Base-by-base conservation (phyloP, 2,888 invertebrate species). In the Nemotelus nigrinus region DNA sequence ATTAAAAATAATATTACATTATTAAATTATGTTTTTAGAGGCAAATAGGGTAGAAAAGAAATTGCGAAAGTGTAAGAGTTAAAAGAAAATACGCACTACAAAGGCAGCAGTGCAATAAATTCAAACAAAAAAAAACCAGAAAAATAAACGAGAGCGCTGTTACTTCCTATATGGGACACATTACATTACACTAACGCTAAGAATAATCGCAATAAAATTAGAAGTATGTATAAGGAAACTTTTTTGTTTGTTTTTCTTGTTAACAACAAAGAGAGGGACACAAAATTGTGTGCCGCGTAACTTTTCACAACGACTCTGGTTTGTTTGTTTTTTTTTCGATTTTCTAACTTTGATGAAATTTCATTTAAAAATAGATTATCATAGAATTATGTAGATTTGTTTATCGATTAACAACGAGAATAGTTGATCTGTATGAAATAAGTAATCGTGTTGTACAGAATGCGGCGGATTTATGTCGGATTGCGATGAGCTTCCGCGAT, bases 1-100 rank as follows among this genome's bases (percentile, higher is more conserved):
- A 72, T 74, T 57, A 63, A 74, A 74, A 74, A 74, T 60, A 58
- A 72, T 58, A 60, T 50, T 60, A 74, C 63, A 74, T 60, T 72
- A 58, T 58, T 53, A 58, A 72, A 58, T 58, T 72, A 72, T 72
- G 63, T 10, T 4, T 63, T 63, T 63, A 63, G 43, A 63, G 6
- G 10, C 10, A 8, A 53, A 43, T 63, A 63, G 63, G 63, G 43
- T 25, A 25, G 25, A 25, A 25, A 25, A 25, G 25, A 25, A 25
- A 44, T 47, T 65, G 39, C 7, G 63, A 43, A 63, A 41, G 47
- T 45, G 25, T 25, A 58, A 2, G 8, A n/a, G 1, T 60, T 60
- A 60, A 60, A 60, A 41, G 25, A 60, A 60, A 60, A 60, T 25
- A 25, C 25, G 25, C 25, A 25, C 25, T 25, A 25, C 25, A 25